Percentiles rank a stretch among this genome's conserved stretches.
Evolutionary conservation across 2,113 vertebrate species (phyloP).

Genomic region (Myrmophylax atrothorax): DNA sequence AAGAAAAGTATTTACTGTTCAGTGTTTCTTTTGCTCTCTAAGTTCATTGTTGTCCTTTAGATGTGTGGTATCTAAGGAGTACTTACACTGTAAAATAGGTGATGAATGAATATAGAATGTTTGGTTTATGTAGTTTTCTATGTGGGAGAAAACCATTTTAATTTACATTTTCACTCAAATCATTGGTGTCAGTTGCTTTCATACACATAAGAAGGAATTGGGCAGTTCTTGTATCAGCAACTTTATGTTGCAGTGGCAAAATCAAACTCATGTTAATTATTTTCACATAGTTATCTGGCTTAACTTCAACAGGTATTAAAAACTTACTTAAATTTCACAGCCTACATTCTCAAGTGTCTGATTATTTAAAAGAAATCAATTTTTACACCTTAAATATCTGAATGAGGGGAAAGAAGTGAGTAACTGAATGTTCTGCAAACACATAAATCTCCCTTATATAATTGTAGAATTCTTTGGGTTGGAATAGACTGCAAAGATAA

Average conservation of each 20-base stretch:
- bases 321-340: neutral
- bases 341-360: neutral
- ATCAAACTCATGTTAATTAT: slow-evolving; percentile 7
- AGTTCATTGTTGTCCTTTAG: neutral
- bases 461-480: neutral
- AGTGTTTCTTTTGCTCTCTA: neutral
- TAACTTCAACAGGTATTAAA: neutral
- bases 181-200: neutral
- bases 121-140: slow-evolving; percentile 33
- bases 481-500: neutral
- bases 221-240: slow-evolving; percentile 1
- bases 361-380: neutral
- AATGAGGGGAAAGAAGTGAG: neutral
- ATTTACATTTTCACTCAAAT: neutral
- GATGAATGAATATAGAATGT: neutral
- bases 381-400: neutral
- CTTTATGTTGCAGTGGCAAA: neutral
- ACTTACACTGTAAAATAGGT: neutral
- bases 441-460: neutral
- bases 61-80: neutral
- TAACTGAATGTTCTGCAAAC: neutral
- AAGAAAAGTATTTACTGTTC: neutral
- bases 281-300: neutral
- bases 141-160: slow-evolving; percentile 31
- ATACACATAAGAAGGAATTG: neutral